Base-by-base conservation (phyloP, 2,888 invertebrate species). In the Leptinotarsa rubiginosa region DNA sequence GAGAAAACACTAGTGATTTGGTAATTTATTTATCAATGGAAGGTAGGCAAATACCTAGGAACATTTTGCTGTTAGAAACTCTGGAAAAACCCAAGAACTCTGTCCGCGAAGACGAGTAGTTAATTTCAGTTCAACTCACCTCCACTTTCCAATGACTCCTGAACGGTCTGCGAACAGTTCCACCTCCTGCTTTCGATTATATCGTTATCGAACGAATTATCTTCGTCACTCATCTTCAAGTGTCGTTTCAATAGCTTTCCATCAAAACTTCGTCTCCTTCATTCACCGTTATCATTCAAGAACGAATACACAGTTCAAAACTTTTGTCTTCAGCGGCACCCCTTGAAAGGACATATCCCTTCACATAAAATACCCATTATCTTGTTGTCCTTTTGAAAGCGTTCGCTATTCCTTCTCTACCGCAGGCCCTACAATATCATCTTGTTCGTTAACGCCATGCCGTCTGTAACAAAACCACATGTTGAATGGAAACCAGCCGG, bases 171-270 rank as follows among this genome's bases (percentile, higher is more conserved):
- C 18, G 76, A 73, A 18, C 79, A 79, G 56, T 78, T 77, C 13
- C 73, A 66, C 69, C 68, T 77, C 47, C 69, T 75, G 62, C 71
- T 75, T 49, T 77, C 75, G 22, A 74, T 77, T 67, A 79, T 78
- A 4, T 62, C 69, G 15, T 68, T 73, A 18, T 75, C 65, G 20
- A 75, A 72, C 12, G 67, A 47, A 65, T 66, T 73, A 41, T 77
- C 77, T 47, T 79, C 76, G n/a, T 79, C 77, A 47, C 74, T 76
- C 79, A 79, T 79, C n/a, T 67, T 75, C 25, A 59, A 59, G 62
- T n/a, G n/a, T 41, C 13, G 47, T 64, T 54, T 56, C 66, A 54
- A 13, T 66, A 20, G 25, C 54, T 65, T 41, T 71, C 47, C 47
- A 41, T 65, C 47, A 68, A 72, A 67, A 54, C 69, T 20, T 69